Percentiles rank a stretch among this genome's conserved stretches.
These are phyloP conservation scores for Stichodactyla helianthus DNA, from an alignment of 64 coral and sea anemone genomes.

Conservation along the genomic window DNA sequence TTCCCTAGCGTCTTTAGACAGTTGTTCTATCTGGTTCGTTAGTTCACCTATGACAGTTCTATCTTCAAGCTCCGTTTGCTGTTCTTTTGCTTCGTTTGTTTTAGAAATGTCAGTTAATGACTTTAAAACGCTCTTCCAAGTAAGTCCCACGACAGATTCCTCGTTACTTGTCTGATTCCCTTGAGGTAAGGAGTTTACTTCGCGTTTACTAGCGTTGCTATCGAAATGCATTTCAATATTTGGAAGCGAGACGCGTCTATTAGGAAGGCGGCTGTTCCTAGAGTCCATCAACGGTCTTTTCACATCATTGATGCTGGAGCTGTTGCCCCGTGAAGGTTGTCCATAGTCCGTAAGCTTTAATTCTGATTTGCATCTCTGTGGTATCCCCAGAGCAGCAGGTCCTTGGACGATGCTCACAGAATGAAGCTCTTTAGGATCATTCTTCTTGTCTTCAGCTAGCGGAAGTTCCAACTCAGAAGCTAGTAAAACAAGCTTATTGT, in stretches of 20 bases:
- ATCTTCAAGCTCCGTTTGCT: not conserved
- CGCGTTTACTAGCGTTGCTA: no score
- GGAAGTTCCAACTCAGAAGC: not conserved
- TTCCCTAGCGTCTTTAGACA: constrained; percentile 5
- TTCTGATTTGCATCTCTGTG: not conserved
- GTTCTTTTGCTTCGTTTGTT: not conserved
- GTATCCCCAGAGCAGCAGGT: not conserved
- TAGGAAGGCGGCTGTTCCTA: not conserved
- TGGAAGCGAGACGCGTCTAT: not conserved
- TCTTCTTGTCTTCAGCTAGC: not conserved
- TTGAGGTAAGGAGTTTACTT: not conserved
- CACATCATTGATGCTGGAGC: not conserved
- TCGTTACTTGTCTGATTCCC: not conserved
- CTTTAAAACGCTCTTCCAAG: not conserved
- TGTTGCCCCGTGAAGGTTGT: not conserved
- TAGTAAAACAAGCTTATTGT: not conserved
- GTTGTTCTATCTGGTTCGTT: constrained; percentile 5
- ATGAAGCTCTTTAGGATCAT: not conserved
- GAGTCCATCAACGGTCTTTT: not conserved
- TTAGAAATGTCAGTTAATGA: not conserved
- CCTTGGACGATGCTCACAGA: not conserved
- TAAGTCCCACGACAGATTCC: not conserved
- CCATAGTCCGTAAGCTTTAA: not conserved
- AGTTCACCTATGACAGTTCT: not conserved
- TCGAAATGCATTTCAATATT: not conserved